Conservation (phyloP, 2,888 invertebrate genomes). For the Drosophila robusta region DNA sequence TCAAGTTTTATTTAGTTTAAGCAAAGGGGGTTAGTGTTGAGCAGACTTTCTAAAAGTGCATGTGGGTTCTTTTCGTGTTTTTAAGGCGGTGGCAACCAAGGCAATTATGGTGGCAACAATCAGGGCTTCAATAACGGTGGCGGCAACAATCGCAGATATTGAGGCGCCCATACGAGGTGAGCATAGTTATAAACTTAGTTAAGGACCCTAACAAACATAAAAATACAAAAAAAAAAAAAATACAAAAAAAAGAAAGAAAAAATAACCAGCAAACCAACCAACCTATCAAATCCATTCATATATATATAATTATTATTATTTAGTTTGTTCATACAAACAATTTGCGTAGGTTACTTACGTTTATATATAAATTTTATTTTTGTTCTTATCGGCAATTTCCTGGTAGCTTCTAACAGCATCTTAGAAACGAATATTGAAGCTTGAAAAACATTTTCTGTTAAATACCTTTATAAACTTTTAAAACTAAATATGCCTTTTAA, state of each 20-base stretch:
- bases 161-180: slow-evolving; percentile 76
- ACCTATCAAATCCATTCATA: slow-evolving; percentile 16
- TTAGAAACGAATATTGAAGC: slow-evolving; percentile 32
- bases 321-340: slow-evolving; percentile 14
- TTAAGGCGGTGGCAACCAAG: slow-evolving; percentile 85
- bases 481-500: slow-evolving; percentile 41
- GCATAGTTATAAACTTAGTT: slow-evolving; percentile 56
- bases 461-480: slow-evolving; percentile 22
- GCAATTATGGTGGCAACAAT: slow-evolving; percentile 86
- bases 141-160: slow-evolving; percentile 85
- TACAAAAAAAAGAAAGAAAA: slow-evolving; percentile 20
- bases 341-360: slow-evolving; percentile 41
- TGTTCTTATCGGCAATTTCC: slow-evolving; percentile 47
- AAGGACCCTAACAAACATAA: slow-evolving; percentile 47
- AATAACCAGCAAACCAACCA: slow-evolving; percentile 13
- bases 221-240: slow-evolving; percentile 10
- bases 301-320: slow-evolving; percentile 19
- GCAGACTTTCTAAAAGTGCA: slow-evolving; percentile 87
- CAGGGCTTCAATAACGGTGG: slow-evolving; percentile 84
- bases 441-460: slow-evolving; percentile 33
- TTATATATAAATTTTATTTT: slow-evolving; percentile 16
- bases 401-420: slow-evolving; percentile 58
- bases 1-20: slow-evolving; percentile 11
- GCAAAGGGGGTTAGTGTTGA: slow-evolving; percentile 19
- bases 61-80: slow-evolving; percentile 89